A percentile compares a stretch with the other conserved stretches of the same genome.
Conservation (phyloP, 2,888 invertebrate genomes). For the Aplocera efformata region DNA sequence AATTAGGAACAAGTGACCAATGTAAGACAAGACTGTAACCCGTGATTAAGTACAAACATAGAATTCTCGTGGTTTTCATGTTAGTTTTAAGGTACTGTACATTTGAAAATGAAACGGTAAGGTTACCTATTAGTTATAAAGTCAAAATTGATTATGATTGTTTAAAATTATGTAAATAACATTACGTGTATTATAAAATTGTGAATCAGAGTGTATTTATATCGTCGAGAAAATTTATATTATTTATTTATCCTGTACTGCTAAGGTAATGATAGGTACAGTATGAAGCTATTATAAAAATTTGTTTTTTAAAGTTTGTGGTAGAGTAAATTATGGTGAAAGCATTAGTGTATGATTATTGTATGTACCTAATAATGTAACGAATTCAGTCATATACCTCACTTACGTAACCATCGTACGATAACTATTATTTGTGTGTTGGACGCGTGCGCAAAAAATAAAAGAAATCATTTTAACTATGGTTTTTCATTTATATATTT, state of each 20-base stretch:
- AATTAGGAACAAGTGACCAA: conserved; percentile 61
- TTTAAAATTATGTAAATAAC: conserved; percentile 8
- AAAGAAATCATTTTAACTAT: conserved; percentile 20
- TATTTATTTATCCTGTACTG: conserved; percentile 30
- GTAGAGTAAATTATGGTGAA: conserved; percentile 15
- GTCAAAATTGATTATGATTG: conserved; percentile 11
- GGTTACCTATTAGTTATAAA: conserved; percentile 66
- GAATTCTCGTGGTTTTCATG: conserved; percentile 21
- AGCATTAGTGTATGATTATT: conserved; percentile 11
- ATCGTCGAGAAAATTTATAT: conserved; percentile 37
- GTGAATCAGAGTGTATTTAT: conserved; percentile 65
- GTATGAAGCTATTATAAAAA: conserved; percentile 6
- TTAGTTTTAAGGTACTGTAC: conserved; percentile 36
- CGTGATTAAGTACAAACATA: conserved; percentile 68
- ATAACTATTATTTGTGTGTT: conserved; percentile 37
- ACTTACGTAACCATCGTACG: conserved; percentile 13
- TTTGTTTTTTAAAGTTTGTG: conserved; percentile 7
- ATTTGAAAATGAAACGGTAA: conserved; percentile 54
- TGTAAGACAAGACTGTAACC: conserved; percentile 70
- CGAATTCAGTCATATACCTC: conserved; percentile 10
- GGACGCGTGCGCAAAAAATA: conserved; percentile 36
- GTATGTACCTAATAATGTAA: conserved; percentile 9
- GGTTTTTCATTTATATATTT: conserved; percentile 12
- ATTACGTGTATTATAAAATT: conserved; percentile 20
- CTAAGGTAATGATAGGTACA: conserved; percentile 7